Evolutionary conservation across 1,140 invertebrate genomes (phyloP).

Genomic region (Telenomus remus): DNA sequence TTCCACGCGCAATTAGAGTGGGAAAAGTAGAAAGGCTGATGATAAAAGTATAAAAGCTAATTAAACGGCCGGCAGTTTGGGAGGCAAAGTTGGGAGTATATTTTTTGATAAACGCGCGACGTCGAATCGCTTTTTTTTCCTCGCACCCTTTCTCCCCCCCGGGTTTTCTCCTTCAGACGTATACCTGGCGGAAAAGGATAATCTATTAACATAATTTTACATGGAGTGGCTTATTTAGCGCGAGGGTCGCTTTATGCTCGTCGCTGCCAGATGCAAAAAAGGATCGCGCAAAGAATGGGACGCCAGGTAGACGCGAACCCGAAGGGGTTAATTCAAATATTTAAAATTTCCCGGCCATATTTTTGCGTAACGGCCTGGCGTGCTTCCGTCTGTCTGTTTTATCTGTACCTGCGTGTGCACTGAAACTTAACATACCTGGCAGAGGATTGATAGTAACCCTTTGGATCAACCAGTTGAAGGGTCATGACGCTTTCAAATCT

Average conservation of each 20-base stretch:
- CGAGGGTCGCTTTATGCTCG: conserved; percentile 68
- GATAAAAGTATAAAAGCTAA: conserved; percentile 15
- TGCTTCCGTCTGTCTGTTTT: conserved; percentile 26
- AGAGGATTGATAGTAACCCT: conserved; percentile 63
- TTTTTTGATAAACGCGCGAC: conserved; percentile 22
- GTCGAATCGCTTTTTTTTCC: conserved; percentile 35
- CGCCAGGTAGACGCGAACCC: conserved; percentile 51
- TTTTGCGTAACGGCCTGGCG: conserved; percentile 70
- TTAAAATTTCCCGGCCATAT: conserved; percentile 68
- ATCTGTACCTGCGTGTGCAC: conserved; percentile 28
- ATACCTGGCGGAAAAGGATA: conserved; percentile 69
- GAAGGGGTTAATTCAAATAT: conserved; percentile 75
- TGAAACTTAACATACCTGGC: conserved; percentile 63
- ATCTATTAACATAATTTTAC: conserved; percentile 77
- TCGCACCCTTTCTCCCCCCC: conserved; percentile 24
- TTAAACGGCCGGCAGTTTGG: conserved; percentile 10
- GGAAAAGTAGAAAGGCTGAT: background rate
- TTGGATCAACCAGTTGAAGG: conserved; percentile 63
- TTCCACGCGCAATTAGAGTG: no score
- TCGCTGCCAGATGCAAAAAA: conserved; percentile 73
- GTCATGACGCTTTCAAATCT: conserved; percentile 65
- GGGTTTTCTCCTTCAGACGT: conserved; percentile 25
- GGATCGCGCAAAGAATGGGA: conserved; percentile 69
- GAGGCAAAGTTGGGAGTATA: conserved; percentile 2
- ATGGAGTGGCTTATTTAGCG: conserved; percentile 68